phyloP scores from a whole-genome alignment of 2,113 vertebrate genomes.

The Anarhynchus alexandrinus region DNA sequence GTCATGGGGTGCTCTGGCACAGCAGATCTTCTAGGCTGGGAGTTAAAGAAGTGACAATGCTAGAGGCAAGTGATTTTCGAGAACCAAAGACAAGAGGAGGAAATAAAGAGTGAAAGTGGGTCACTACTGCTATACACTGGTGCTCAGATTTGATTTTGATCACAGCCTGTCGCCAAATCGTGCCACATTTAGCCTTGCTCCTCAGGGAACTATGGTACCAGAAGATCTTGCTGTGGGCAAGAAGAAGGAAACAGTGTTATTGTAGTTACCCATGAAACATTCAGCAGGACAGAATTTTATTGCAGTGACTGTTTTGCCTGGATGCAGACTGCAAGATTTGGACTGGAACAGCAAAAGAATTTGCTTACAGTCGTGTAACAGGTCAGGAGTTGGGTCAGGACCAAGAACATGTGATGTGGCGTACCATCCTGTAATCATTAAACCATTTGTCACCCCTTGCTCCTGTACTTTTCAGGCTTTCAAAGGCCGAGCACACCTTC shows the following conservation, averaged over 20 bases:
- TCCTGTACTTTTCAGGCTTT: not conserved
- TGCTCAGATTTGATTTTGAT: constrained; percentile 27
- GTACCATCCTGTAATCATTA: not conserved
- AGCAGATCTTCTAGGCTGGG: constrained; percentile 57
- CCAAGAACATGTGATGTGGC: not conserved
- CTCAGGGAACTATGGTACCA: not conserved
- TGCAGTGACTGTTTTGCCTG: not conserved
- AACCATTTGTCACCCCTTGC: not conserved
- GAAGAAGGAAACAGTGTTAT: not conserved
- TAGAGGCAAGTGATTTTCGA: constrained; percentile 59
- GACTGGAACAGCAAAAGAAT: not conserved
- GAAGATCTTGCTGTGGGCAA: constrained; percentile 17
- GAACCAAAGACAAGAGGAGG: not conserved
- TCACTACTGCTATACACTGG: not conserved
- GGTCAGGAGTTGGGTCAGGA: constrained; percentile 27
- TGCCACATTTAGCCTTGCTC: not conserved
- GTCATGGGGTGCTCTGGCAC: constrained; percentile 67
- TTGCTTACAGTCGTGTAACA: not conserved
- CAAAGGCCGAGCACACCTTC: not conserved
- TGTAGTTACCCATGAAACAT: not conserved
- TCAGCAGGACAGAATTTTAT: not conserved
- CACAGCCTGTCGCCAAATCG: not conserved
- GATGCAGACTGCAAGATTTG: constrained; percentile 5
- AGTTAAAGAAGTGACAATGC: constrained; percentile 58
- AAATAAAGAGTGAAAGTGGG: constrained; percentile 59